Conservation (phyloP, 2,797 vertebrate genomes). For the Simalia tracyae region DNA sequence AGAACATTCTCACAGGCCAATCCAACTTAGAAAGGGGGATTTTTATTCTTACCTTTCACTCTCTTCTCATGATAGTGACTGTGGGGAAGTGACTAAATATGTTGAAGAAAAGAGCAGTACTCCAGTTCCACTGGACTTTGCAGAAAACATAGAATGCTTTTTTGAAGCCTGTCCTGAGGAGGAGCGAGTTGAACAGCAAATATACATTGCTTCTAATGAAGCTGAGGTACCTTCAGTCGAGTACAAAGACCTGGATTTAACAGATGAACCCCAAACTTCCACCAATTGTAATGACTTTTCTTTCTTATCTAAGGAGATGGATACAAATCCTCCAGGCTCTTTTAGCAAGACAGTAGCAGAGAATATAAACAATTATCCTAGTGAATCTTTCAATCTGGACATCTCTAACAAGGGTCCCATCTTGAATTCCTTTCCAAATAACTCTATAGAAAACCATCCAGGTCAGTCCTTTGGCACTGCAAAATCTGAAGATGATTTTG, state of each 20-base stretch:
- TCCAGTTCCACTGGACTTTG: constrained; percentile 72
- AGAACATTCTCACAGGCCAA: constrained; percentile 89
- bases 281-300: constrained; percentile 49
- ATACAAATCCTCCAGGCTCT: constrained; percentile 41
- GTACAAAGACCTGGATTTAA: not conserved
- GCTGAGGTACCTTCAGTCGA: constrained; percentile 58
- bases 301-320: constrained; percentile 48
- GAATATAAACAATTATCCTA: constrained; percentile 70
- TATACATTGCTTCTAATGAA: constrained; percentile 74
- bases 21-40: constrained; percentile 90
- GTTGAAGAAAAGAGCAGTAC: constrained; percentile 82
- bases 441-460: constrained; percentile 41
- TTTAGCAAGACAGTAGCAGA: constrained; percentile 60
- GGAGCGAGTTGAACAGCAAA: constrained; percentile 78
- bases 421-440: constrained; percentile 44
- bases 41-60: constrained; percentile 98
- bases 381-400: constrained; percentile 69
- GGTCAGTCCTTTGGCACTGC: constrained; percentile 40
- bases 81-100: constrained; percentile 89
- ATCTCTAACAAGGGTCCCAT: constrained; percentile 71
- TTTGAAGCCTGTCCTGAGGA: constrained; percentile 89
- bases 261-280: constrained; percentile 47
- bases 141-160: constrained; percentile 86
- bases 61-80: constrained; percentile 98
- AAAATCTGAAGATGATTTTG: constrained; percentile 46